Percentiles rank a stretch among this genome's conserved stretches.
phyloP scores from a whole-genome alignment of 2,888 invertebrate species.

The Scaptomyza reducta region DNA sequence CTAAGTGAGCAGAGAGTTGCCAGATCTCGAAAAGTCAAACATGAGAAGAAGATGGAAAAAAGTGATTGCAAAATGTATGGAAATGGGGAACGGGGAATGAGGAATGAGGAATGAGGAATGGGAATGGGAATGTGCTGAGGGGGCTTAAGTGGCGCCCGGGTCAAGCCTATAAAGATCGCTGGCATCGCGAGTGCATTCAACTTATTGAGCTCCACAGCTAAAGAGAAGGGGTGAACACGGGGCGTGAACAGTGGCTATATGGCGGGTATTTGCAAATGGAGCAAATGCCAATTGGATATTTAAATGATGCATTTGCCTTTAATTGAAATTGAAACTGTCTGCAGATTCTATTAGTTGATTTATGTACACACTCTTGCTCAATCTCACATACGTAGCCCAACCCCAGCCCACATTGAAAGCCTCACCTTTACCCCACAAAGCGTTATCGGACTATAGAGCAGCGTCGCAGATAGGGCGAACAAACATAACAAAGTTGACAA shows the following conservation, averaged over 20 bases:
- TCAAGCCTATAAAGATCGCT: constrained; percentile 56
- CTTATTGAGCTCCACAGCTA: constrained; percentile 3
- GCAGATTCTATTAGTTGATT: constrained; percentile 77
- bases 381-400: constrained; percentile 16
- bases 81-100: not conserved
- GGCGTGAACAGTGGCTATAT: no score
- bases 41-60: not conserved
- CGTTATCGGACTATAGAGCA: no score
- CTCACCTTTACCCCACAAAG: not conserved
- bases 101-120: no score
- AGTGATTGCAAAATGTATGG: constrained; percentile 18
- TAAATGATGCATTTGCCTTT: constrained; percentile 65
- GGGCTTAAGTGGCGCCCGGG: constrained; percentile 51
- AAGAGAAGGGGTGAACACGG: not conserved
- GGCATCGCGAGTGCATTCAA: constrained; percentile 50
- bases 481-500: constrained; percentile 8
- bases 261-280: constrained; percentile 45
- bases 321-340: constrained; percentile 79
- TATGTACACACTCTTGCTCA: constrained; percentile 42
- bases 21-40: not conserved
- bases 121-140: not conserved
- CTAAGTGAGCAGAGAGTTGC: not conserved
- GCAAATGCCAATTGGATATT: constrained; percentile 66
- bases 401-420: not conserved
- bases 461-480: constrained; percentile 45